These are phyloP conservation scores for Machimus atricapillus DNA, from an alignment of 2,888 invertebrate genomes.

Conservation along the genomic window DNA sequence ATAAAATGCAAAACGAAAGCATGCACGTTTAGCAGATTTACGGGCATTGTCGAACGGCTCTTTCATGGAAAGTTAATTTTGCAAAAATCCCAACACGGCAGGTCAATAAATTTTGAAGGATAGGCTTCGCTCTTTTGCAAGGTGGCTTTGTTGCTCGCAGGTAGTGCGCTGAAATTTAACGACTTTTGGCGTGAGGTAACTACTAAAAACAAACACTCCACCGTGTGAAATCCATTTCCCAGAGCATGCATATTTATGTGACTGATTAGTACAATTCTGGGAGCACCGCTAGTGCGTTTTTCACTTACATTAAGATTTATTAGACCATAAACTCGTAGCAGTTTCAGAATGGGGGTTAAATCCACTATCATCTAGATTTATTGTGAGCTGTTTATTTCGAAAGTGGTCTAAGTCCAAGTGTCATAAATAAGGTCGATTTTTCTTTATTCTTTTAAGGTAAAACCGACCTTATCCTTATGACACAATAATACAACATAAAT, in stretches of 20 bases:
- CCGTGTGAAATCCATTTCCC: neutral
- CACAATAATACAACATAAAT: too few species aligned
- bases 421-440: too few species aligned
- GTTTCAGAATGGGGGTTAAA: neutral
- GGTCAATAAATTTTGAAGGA: neutral
- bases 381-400: too few species aligned
- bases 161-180: neutral
- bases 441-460: too few species aligned
- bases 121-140: neutral
- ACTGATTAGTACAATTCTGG: neutral
- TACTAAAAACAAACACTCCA: neutral
- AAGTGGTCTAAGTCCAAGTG: too few species aligned
- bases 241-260: neutral
- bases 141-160: neutral
- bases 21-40: constrained; percentile 8
- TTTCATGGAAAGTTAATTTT: constrained; percentile 17
- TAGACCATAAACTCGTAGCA: neutral
- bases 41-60: neutral
- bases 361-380: neutral
- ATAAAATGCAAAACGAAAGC: constrained; percentile 25
- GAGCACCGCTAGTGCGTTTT: neutral
- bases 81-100: neutral
- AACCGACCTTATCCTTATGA: too few species aligned
- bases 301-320: neutral
- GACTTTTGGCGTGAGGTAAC: neutral